Evolutionary conservation across 2,113 vertebrate species (phyloP).

Genomic region (Clarias batrachus): DNA sequence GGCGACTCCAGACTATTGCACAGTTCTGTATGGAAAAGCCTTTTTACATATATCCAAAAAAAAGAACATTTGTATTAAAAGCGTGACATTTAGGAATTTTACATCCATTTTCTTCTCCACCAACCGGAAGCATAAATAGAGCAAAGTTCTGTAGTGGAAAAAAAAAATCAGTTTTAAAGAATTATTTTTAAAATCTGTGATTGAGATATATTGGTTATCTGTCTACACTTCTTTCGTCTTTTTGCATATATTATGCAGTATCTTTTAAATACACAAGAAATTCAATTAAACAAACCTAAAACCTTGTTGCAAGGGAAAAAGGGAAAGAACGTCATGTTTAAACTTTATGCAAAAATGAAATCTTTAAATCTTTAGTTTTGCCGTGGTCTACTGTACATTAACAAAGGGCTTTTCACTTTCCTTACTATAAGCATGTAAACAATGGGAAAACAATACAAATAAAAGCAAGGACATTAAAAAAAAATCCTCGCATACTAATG

Average conservation of each 20-base stretch:
- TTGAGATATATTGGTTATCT: no score
- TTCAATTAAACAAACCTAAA: background rate
- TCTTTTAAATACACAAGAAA: background rate
- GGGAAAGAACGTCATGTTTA: background rate
- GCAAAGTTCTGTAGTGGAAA: background rate
- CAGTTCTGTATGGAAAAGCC: no score
- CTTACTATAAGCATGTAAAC: background rate
- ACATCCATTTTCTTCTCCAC: no score
- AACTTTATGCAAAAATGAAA: background rate
- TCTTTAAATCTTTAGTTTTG: background rate
- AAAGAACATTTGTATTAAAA: no score
- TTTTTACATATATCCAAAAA: no score
- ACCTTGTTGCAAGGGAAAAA: background rate
- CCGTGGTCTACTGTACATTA: background rate
- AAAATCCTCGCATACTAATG: background rate
- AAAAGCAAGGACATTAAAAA: background rate
- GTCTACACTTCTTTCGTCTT: no score
- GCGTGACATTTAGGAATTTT: no score
- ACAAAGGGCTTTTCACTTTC: background rate
- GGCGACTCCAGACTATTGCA: no score
- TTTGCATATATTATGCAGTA: background rate
- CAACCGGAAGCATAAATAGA: background rate
- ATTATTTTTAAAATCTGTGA: background rate
- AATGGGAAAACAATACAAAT: background rate
- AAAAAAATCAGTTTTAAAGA: background rate